Evolutionary conservation across 2,888 invertebrate species (phyloP).

Genomic region (Eupelmus urozonus): DNA sequence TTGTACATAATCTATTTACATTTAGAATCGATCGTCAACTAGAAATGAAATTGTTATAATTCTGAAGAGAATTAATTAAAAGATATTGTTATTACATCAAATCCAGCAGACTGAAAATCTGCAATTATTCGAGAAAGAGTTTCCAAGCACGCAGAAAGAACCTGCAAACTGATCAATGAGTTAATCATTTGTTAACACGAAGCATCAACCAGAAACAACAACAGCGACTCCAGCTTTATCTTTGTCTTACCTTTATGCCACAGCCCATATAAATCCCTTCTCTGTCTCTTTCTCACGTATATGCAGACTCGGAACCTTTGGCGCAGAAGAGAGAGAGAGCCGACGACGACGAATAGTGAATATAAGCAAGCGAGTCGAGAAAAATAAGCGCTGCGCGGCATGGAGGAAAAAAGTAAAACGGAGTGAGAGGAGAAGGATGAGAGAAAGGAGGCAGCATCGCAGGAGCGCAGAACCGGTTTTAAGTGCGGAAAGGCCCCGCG

Average conservation of each 20-base stretch:
- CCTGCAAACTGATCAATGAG: too few species aligned
- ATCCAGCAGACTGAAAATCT: too few species aligned
- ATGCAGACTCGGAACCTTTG: too few species aligned
- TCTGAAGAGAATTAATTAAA: too few species aligned
- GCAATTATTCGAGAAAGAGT: too few species aligned
- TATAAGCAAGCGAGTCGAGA: background rate
- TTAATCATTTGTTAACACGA: conserved; percentile 5
- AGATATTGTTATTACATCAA: too few species aligned
- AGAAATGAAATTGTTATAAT: too few species aligned
- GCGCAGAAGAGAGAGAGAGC: background rate
- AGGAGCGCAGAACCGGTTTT: conserved; percentile 54
- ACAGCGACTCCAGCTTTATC: conserved; percentile 13
- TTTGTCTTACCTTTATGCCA: too few species aligned
- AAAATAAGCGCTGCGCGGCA: background rate
- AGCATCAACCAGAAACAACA: conserved; percentile 2
- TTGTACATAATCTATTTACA: too few species aligned
- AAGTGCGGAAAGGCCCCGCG: conserved; percentile 51
- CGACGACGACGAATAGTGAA: conserved; percentile 25
- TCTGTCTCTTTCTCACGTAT: background rate
- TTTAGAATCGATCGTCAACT: too few species aligned
- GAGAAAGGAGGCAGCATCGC: conserved; percentile 8
- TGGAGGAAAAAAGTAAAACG: background rate
- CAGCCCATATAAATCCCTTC: conserved; percentile 18
- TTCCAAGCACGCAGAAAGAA: too few species aligned
- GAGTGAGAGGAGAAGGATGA: background rate